These are phyloP conservation scores for Matsumurasca onukii DNA, from an alignment of 1,140 invertebrate genomes.

Conservation along the genomic window DNA sequence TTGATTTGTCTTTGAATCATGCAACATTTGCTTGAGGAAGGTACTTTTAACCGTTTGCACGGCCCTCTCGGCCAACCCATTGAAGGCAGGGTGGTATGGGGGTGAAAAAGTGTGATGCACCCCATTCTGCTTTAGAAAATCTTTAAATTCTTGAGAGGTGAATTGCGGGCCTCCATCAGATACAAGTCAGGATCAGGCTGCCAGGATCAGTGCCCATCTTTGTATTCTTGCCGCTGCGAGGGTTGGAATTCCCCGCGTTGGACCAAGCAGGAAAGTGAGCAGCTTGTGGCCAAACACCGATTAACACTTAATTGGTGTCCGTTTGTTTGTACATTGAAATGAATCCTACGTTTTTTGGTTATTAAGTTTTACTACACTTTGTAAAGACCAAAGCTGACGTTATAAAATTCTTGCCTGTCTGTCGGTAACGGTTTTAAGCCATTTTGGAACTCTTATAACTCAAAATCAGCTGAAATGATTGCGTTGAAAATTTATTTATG, in stretches of 20 bases:
- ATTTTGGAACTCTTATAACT: too few relatives aligned
- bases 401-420: too few relatives aligned
- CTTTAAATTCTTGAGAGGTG: constrained; percentile 38
- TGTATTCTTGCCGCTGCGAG: constrained; percentile 14
- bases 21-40: constrained; percentile 19
- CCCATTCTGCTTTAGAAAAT: constrained; percentile 38
- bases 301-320: too few relatives aligned
- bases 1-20: background rate
- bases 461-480: too few relatives aligned
- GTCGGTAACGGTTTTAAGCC: too few relatives aligned
- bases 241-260: constrained; percentile 13
- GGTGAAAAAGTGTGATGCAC: constrained; percentile 36
- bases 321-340: too few relatives aligned
- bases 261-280: constrained; percentile 16
- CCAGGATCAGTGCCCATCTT: constrained; percentile 21
- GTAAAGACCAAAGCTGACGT: too few relatives aligned
- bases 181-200: constrained; percentile 34
- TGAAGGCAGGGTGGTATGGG: constrained; percentile 42
- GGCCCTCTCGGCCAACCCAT: constrained; percentile 42
- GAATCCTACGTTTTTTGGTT: too few relatives aligned
- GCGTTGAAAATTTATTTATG: too few relatives aligned
- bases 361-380: too few relatives aligned
- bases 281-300: constrained; percentile 1
- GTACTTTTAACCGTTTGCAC: constrained; percentile 40
- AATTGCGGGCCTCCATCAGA: constrained; percentile 43